Conservation (phyloP, 2,797 vertebrate species). For the Crenichthys baileyi region DNA sequence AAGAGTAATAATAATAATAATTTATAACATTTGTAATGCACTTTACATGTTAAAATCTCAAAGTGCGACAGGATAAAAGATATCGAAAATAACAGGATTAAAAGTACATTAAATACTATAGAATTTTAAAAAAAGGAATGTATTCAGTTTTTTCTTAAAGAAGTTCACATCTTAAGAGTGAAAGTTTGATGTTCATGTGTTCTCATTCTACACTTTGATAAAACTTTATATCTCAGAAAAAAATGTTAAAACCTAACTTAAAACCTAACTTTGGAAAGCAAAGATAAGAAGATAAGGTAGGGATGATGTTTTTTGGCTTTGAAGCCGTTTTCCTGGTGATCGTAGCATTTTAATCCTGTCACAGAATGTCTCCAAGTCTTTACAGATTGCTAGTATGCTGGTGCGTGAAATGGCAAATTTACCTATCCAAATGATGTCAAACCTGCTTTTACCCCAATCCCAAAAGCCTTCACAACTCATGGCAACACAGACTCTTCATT, state of each 20-base stretch:
- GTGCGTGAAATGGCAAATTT: conserved; percentile 86
- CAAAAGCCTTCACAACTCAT: conserved; percentile 75
- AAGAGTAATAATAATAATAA: not conserved
- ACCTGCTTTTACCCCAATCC: conserved; percentile 74
- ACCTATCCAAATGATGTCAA: conserved; percentile 82
- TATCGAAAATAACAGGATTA: too few species aligned
- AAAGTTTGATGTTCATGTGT: not conserved
- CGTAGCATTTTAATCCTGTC: conserved; percentile 82
- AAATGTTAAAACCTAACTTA: conserved; percentile 10
- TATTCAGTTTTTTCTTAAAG: too few species aligned
- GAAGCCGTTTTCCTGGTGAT: conserved; percentile 75
- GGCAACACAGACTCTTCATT: conserved; percentile 78
- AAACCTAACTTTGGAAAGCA: conserved; percentile 41
- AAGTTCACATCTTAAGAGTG: too few species aligned
- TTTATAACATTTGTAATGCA: too few species aligned
- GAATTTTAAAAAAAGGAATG: too few species aligned
- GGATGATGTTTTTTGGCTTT: conserved; percentile 70
- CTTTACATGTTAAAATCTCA: too few species aligned
- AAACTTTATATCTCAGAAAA: not conserved
- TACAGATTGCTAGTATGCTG: conserved; percentile 82
- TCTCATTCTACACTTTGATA: not conserved
- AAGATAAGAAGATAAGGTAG: conserved; percentile 55
- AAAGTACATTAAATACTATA: too few species aligned
- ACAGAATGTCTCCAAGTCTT: conserved; percentile 81
- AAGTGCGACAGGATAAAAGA: too few species aligned